These are phyloP conservation scores for Blastobasis adustella DNA, from an alignment of 2,888 invertebrate species.

Conservation along the genomic window DNA sequence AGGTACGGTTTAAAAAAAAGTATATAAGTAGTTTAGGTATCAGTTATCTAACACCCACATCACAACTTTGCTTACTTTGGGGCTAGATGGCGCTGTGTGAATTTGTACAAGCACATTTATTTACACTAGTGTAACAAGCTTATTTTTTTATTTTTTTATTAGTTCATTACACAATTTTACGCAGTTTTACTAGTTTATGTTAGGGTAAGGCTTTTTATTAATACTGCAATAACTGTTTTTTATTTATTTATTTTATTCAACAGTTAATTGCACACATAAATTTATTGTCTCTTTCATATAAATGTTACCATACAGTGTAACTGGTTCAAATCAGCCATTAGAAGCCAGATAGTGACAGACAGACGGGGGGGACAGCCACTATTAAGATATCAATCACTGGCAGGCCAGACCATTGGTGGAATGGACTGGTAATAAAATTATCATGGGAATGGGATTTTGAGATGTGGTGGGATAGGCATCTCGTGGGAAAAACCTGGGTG, in stretches of 20 bases:
- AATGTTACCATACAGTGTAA: too few species aligned
- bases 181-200: too few species aligned
- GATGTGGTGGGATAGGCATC: too few species aligned
- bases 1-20: too few species aligned
- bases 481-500: too few species aligned
- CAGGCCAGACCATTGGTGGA: slow-evolving; percentile 20
- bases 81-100: background rate
- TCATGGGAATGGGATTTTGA: slow-evolving; percentile 44
- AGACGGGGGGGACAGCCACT: slow-evolving; percentile 22
- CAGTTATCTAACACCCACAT: background rate
- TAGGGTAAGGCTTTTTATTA: background rate
- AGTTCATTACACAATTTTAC: too few species aligned
- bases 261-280: too few species aligned
- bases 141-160: too few species aligned
- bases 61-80: too few species aligned
- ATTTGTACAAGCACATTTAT: too few species aligned
- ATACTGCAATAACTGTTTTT: background rate
- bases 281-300: background rate
- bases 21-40: too few species aligned
- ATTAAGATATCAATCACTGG: slow-evolving; percentile 66
- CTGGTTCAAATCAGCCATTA: slow-evolving; percentile 12
- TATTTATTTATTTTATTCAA: too few species aligned
- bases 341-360: slow-evolving; percentile 1
- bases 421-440: slow-evolving; percentile 43
- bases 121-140: background rate